Percentiles rank a stretch among this genome's conserved stretches.
These are phyloP conservation scores for Campoletis raptor DNA, from an alignment of 2,888 invertebrate genomes.

Conservation along the genomic window DNA sequence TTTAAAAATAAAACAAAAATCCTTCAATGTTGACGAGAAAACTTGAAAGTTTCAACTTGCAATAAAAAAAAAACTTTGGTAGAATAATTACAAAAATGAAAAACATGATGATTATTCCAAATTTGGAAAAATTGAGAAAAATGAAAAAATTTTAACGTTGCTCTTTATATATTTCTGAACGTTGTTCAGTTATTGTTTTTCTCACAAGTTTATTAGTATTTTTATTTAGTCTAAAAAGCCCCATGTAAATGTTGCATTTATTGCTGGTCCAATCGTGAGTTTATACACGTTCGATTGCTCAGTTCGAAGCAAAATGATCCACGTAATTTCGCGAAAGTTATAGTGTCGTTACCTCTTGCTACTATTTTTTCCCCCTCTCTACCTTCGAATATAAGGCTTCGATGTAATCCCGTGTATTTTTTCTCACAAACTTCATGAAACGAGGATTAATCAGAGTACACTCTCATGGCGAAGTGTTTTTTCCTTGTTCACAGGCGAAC, in stretches of 20 bases:
- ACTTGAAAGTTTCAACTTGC: background rate
- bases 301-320: conserved; percentile 58
- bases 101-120: background rate
- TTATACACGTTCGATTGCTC: conserved; percentile 72
- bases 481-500: conserved; percentile 54
- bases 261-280: conserved; percentile 59
- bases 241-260: conserved; percentile 10
- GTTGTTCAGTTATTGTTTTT: too few species aligned
- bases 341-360: conserved; percentile 43
- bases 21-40: background rate
- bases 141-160: background rate
- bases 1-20: background rate
- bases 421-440: conserved; percentile 62
- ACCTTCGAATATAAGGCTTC: conserved; percentile 20
- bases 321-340: conserved; percentile 63
- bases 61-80: background rate
- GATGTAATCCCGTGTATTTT: conserved; percentile 52
- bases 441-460: conserved; percentile 57
- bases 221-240: background rate
- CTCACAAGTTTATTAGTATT: background rate
- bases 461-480: conserved; percentile 44
- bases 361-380: conserved; percentile 36
- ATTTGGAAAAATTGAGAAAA: background rate
- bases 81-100: background rate
- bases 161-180: background rate